Evolutionary conservation across 2,113 vertebrate species (phyloP).

Genomic region (Monarcha castaneiventris): DNA sequence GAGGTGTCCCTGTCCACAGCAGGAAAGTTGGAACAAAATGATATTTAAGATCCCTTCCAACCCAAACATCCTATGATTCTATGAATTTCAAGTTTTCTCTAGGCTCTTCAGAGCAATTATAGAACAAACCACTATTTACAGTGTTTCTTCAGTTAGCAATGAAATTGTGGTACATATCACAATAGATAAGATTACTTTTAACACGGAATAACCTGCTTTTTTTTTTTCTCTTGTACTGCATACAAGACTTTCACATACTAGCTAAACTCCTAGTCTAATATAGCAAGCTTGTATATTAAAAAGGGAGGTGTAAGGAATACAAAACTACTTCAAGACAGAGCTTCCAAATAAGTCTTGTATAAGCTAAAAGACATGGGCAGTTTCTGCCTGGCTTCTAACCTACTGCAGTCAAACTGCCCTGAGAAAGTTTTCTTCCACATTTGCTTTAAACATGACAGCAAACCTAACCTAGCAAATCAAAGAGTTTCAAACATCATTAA

Average conservation of each 20-base stretch:
- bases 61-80: neutral
- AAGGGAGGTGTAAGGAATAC: neutral
- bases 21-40: neutral
- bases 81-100: neutral
- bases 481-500: neutral
- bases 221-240: neutral
- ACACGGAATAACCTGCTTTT: neutral
- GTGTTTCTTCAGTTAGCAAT: neutral
- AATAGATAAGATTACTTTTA: neutral
- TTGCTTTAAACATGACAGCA: neutral
- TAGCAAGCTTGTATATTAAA: neutral
- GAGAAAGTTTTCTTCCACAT: neutral
- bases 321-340: neutral
- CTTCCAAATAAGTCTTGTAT: neutral
- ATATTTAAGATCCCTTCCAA: neutral
- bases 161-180: neutral
- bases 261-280: neutral
- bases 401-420: neutral
- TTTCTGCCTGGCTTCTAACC: neutral
- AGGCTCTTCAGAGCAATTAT: neutral
- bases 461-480: neutral
- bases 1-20: neutral
- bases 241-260: neutral
- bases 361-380: neutral
- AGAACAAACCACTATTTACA: neutral